These are phyloP conservation scores for Gallinago media DNA, from an alignment of 2,113 vertebrate species.

Conservation along the genomic window DNA sequence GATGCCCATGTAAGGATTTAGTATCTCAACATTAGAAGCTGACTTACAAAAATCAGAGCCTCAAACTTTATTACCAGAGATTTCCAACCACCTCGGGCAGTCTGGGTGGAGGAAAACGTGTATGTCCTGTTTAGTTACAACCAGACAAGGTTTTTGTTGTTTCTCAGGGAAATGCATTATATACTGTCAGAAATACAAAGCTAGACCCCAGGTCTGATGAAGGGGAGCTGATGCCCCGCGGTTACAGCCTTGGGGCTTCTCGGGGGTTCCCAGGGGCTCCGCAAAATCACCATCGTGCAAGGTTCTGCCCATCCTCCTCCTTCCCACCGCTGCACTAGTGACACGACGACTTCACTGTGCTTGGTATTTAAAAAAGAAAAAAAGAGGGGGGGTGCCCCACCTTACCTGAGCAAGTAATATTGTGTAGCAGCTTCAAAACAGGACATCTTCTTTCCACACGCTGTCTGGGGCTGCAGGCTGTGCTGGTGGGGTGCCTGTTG, in stretches of 20 bases:
- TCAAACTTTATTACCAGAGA: background rate
- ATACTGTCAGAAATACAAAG: background rate
- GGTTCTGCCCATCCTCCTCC: background rate
- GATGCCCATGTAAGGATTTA: background rate
- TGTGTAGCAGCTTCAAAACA: background rate
- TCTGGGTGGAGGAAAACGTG: background rate
- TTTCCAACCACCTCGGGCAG: background rate
- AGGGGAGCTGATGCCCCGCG: background rate
- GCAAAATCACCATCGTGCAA: accelerated
- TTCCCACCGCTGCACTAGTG: background rate
- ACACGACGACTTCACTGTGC: background rate
- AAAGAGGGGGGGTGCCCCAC: accelerated
- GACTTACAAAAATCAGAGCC: background rate
- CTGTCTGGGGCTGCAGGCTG: background rate
- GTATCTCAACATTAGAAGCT: background rate
- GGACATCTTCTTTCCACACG: accelerated
- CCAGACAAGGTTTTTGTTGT: background rate
- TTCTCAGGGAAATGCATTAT: background rate
- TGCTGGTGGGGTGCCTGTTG: no score
- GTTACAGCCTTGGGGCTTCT: accelerated
- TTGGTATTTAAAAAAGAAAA: background rate
- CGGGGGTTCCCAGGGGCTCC: background rate
- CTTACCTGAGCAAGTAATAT: background rate
- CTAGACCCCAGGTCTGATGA: background rate
- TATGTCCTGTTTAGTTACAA: background rate